Evolutionary conservation across 2,113 vertebrate species (phyloP).

Genomic region (Zosterops hypoxanthus): DNA sequence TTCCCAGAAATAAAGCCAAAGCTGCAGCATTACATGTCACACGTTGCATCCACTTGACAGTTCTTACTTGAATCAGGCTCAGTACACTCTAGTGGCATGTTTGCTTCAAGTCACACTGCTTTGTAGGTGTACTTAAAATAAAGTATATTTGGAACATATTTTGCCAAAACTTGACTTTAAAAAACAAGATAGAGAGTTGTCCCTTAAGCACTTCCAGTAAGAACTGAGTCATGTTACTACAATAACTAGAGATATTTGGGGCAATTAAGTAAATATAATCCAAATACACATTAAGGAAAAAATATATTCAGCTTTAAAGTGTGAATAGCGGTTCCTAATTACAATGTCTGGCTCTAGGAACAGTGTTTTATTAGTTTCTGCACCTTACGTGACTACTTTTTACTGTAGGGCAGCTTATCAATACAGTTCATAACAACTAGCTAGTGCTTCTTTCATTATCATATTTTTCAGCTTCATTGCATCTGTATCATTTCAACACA

Average conservation of each 20-base stretch:
- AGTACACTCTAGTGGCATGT: neutral
- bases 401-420: neutral
- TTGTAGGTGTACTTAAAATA: neutral
- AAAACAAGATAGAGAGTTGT: neutral
- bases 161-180: neutral
- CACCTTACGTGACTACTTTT: neutral
- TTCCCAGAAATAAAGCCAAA: neutral
- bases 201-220: neutral
- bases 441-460: neutral
- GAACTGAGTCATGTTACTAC: neutral
- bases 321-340: neutral
- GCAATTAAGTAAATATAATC: neutral
- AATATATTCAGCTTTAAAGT: neutral
- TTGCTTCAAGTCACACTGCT: neutral
- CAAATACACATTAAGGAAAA: neutral
- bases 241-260: neutral
- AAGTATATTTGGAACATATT: neutral
- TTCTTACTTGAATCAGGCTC: neutral
- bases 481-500: neutral
- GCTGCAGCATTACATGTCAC: neutral
- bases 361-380: neutral
- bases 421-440: neutral
- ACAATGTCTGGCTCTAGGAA: neutral
- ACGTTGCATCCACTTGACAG: neutral
- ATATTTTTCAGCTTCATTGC: neutral